Conservation (phyloP, 2,888 invertebrate genomes). For the Strigamia crassipes region DNA sequence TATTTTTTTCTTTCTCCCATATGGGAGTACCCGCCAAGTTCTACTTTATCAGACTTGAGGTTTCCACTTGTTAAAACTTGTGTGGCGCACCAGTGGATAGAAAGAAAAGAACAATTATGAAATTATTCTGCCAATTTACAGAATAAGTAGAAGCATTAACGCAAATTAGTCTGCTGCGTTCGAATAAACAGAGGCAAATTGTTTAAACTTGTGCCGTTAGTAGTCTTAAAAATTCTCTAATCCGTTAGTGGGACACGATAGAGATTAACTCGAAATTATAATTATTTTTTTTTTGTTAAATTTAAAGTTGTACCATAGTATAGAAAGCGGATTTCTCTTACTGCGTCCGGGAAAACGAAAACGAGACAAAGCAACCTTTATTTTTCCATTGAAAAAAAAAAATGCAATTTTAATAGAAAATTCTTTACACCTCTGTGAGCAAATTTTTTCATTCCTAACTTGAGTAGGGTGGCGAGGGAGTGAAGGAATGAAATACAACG, state of each 20-base stretch:
- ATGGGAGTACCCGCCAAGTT: not conserved
- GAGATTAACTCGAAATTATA: not conserved
- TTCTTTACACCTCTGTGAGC: not conserved
- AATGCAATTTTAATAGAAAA: not conserved
- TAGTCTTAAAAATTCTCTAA: conserved; percentile 1
- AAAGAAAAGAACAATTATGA: conserved; percentile 29
- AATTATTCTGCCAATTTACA: conserved; percentile 40
- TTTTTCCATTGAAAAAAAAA: not conserved
- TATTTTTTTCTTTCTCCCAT: not conserved
- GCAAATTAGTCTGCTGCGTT: conserved; percentile 36
- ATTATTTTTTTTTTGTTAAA: not conserved
- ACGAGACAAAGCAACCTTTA: not conserved
- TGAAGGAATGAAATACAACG: conserved; percentile 40
- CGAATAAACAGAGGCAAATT: conserved; percentile 23
- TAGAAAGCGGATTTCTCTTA: not conserved
- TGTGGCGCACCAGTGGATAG: conserved; percentile 18
- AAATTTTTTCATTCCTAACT: conserved; percentile 18
- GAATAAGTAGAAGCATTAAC: conserved; percentile 25
- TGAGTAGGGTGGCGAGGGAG: not conserved
- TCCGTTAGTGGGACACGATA: not conserved
- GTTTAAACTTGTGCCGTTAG: not conserved
- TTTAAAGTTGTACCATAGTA: not conserved
- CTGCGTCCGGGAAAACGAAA: not conserved
- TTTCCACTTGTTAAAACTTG: conserved; percentile 32
- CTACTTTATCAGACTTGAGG: conserved; percentile 17